Evolutionary conservation across 2,888 invertebrate species (phyloP), one percentile per base, ranked within the genome.

Genomic region (Argyresthia albistria): DNA sequence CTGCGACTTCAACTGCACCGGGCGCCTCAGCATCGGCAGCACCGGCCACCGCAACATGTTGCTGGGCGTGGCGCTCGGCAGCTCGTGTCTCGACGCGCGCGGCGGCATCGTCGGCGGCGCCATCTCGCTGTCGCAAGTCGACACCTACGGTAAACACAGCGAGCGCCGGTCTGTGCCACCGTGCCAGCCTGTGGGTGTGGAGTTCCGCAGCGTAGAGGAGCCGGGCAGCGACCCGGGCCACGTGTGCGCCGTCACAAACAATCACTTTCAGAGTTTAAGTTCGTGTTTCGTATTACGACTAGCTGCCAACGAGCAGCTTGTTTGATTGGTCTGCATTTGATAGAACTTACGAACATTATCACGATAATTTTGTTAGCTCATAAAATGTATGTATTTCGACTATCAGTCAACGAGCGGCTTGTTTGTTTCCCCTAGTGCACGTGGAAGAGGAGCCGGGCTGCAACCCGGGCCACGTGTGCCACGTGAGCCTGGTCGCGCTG

Each of bases 91-190:
- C 53, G 98, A 98, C 75, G 98, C 99, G 11, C 95, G 97, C 78
- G 97, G 97, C 53, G 99, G 99, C 60, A 98, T 99, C 69, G 98
- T 99, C 35, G 98, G 98, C 70, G 99, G 99, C 25, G 95, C 94
- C 62, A 95, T 99, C 66, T 95, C 97, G 73, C 91, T 99, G 43
- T 93, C 95, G 59, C 92, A 94, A 71, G 94, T 98, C 60, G 93
- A 95, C 72, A 96, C 96, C 0, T 95, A 93, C 69, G 90, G 93
- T 93, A 74, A 82, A 1, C 25, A 3, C 39, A 25, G 25, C 25
- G 25, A 4, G 6, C 6, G 25, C 6, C 2, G 25, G 25, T 25
- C 25, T 25, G 25, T 25, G 25, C 3, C 25, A 25, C 6, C 25
- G 6, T 25, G 25, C 6, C 25, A 4, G 25, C 6, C 25, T 25